These are phyloP conservation scores for Sisyra terminalis DNA, from an alignment of 2,888 invertebrate species.

Conservation along the genomic window DNA sequence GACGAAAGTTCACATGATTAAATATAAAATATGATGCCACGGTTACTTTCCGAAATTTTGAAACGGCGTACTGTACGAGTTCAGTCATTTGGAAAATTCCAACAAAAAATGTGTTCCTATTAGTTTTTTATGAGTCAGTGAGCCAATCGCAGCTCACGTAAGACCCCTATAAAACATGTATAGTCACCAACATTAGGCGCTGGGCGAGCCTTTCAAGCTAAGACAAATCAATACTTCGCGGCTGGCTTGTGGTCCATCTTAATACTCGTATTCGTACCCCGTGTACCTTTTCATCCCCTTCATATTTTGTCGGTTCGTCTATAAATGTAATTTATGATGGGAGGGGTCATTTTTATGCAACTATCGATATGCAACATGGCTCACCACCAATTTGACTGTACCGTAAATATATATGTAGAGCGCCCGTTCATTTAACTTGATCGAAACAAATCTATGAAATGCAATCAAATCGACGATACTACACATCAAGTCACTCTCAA, in stretches of 20 bases:
- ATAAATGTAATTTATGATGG: slow-evolving; percentile 7
- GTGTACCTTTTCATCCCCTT: slow-evolving; percentile 8
- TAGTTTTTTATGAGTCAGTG: slow-evolving; percentile 30
- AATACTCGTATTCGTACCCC: slow-evolving; percentile 2
- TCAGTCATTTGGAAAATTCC: slow-evolving; percentile 50
- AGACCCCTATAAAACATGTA: slow-evolving; percentile 30
- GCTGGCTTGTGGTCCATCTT: slow-evolving; percentile 7
- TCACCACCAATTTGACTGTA: slow-evolving; percentile 1
- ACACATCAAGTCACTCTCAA: no score
- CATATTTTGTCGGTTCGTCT: slow-evolving; percentile 4
- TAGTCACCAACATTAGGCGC: slow-evolving; percentile 18
- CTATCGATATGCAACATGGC: slow-evolving; percentile 2
- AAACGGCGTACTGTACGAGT: slow-evolving; percentile 26
- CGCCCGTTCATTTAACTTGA: no score
- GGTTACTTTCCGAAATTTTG: slow-evolving; percentile 25
- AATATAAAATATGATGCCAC: slow-evolving; percentile 12
- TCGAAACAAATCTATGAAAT: no score
- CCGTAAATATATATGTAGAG: no score
- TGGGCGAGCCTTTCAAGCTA: slow-evolving; percentile 25
- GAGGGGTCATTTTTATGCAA: slow-evolving; percentile 7
- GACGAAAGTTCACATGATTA: slow-evolving; percentile 7
- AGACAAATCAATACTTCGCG: slow-evolving; percentile 28
- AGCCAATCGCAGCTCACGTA: slow-evolving; percentile 30
- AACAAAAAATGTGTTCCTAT: slow-evolving; percentile 28
- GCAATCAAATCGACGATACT: no score